Conservation (phyloP, 2,797 vertebrate species). For the Lepilemur ruficaudatus region DNA sequence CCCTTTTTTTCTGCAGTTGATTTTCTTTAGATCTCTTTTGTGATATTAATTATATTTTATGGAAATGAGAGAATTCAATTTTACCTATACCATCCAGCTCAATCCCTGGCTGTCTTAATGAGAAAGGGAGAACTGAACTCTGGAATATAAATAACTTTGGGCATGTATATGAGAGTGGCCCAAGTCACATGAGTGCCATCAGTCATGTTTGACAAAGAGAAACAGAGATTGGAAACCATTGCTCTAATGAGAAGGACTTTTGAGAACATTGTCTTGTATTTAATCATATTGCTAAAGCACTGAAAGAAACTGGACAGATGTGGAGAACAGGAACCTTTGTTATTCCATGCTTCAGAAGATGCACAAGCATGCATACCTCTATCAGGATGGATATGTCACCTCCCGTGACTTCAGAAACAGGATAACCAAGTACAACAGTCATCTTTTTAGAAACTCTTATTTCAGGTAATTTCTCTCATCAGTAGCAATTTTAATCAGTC, state of each 20-base stretch:
- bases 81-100: neutral
- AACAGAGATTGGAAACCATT: neutral
- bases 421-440: neutral
- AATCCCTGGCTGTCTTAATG: neutral
- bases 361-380: neutral
- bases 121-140: neutral
- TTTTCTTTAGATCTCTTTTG: neutral
- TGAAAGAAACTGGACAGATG: neutral
- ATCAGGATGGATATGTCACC: neutral
- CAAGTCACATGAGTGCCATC: neutral
- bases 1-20: neutral
- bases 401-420: neutral
- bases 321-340: neutral
- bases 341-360: neutral
- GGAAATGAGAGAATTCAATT: neutral
- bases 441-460: neutral
- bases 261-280: neutral
- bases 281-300: neutral
- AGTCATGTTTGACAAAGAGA: neutral
- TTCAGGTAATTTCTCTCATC: slow-evolving; percentile 48
- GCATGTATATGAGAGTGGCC: neutral
- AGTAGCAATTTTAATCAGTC: slow-evolving; percentile 52
- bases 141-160: neutral
- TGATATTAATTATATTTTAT: neutral
- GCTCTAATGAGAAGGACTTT: neutral